Conservation (phyloP, 2,797 vertebrate genomes). For the Rhinichthys osculus region DNA sequence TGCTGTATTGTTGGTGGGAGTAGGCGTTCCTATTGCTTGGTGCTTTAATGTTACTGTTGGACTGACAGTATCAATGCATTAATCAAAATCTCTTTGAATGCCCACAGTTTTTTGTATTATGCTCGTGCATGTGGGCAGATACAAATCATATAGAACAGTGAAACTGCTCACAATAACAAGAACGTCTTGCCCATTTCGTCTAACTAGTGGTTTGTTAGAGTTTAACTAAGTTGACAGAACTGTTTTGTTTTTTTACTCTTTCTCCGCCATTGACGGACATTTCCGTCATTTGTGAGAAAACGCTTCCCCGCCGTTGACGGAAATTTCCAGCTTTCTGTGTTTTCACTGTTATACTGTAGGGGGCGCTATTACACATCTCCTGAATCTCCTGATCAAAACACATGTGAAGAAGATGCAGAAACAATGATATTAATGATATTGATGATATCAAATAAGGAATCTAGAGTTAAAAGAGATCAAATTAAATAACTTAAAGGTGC, state of each 20-base stretch:
- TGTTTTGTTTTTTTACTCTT: not conserved
- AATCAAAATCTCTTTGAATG: not conserved
- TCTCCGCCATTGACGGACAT: no score
- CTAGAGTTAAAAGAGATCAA: not conserved
- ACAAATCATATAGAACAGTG: not conserved
- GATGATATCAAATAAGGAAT: not conserved
- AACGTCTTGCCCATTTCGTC: not conserved
- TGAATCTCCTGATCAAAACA: no score
- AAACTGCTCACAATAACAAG: not conserved
- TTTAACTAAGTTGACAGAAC: not conserved
- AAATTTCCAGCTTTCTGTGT: no score
- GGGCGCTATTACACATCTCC: no score
- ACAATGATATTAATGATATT: no score
- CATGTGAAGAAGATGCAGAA: no score
- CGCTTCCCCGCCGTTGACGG: no score
- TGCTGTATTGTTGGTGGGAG: slow-evolving; percentile 5
- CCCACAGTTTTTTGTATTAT: not conserved
- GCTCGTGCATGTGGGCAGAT: not conserved
- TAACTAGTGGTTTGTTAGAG: not conserved
- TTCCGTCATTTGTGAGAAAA: no score
- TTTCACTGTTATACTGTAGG: no score
- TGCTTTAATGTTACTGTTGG: not conserved
- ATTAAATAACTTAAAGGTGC: not conserved
- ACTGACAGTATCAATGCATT: not conserved
- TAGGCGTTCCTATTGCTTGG: slow-evolving; percentile 2